A percentile compares a stretch with the other conserved stretches of the same genome.
These are phyloP conservation scores for Sinocyclocheilus grahami DNA, from an alignment of 2,113 vertebrate species.

Conservation along the genomic window DNA sequence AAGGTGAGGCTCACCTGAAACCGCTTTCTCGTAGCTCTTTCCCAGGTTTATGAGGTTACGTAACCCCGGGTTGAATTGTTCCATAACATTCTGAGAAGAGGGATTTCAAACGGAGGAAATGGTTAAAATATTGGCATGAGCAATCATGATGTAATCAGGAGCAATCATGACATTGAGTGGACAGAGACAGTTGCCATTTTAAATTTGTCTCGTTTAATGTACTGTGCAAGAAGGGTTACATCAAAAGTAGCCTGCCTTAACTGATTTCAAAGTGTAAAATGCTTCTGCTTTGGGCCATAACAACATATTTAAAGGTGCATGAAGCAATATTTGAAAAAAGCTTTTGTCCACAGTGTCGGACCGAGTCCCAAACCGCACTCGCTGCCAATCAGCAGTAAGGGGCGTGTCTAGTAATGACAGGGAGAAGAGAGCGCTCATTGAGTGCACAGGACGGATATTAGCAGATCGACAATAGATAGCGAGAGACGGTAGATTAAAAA, in stretches of 20 bases:
- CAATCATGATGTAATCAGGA: slow-evolving; percentile 13
- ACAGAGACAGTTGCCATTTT: not conserved
- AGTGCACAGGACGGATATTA: too few species aligned
- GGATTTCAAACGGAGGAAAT: slow-evolving; percentile 1
- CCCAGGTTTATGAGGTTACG: slow-evolving; percentile 95
- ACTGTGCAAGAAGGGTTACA: not conserved
- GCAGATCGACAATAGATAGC: too few species aligned
- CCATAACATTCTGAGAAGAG: slow-evolving; percentile 90
- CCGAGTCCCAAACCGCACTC: too few species aligned
- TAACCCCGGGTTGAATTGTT: slow-evolving; percentile 96
- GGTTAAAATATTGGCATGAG: slow-evolving; percentile 36
- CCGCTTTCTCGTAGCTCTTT: slow-evolving; percentile 93
- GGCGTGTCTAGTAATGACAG: too few species aligned
- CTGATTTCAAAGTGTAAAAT: not conserved
- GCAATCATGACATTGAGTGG: not conserved
- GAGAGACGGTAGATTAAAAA: too few species aligned
- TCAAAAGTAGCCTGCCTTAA: not conserved
- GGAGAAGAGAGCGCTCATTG: too few species aligned
- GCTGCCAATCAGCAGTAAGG: too few species aligned
- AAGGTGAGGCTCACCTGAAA: slow-evolving; percentile 82
- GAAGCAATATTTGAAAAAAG: too few species aligned
- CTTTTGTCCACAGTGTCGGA: too few species aligned
- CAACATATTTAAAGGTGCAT: not conserved
- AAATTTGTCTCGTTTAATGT: not conserved
- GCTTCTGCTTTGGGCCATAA: not conserved